These are phyloP conservation scores for Diaperis boleti DNA, from an alignment of 2,888 invertebrate species.

Conservation along the genomic window DNA sequence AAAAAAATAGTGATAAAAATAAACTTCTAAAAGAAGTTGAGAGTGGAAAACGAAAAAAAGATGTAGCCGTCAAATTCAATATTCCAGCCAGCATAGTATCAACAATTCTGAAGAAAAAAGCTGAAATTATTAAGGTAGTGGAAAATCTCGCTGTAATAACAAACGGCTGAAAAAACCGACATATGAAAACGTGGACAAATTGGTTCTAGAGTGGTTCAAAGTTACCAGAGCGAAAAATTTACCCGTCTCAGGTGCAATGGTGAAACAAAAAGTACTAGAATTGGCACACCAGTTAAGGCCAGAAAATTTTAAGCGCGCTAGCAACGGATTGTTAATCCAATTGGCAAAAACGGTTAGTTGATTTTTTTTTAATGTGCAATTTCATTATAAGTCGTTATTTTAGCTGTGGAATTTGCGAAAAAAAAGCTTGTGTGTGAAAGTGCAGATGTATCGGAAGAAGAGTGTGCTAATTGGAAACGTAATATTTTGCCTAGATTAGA, in stretches of 20 bases:
- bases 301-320: slow-evolving; percentile 48
- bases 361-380: slow-evolving; percentile 33
- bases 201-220: slow-evolving; percentile 52
- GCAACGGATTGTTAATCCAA: slow-evolving; percentile 53
- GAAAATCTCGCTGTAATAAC: slow-evolving; percentile 47
- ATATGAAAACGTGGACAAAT: slow-evolving; percentile 50
- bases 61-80: too few relatives aligned
- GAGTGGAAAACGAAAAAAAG: slow-evolving; percentile 31
- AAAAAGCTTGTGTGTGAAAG: slow-evolving; percentile 47
- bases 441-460: slow-evolving; percentile 45
- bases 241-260: slow-evolving; percentile 43
- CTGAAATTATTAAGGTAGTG: slow-evolving; percentile 39
- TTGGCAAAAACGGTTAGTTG: slow-evolving; percentile 51
- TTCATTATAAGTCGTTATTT: not conserved
- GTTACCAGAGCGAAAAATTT: not conserved
- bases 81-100: slow-evolving; percentile 45
- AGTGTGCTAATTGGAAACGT: slow-evolving; percentile 51
- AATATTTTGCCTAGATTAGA: too few relatives aligned
- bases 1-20: too few relatives aligned
- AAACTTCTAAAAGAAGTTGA: slow-evolving; percentile 33
- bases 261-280: slow-evolving; percentile 44
- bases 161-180: slow-evolving; percentile 3
- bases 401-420: slow-evolving; percentile 3
- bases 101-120: slow-evolving; percentile 50
- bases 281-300: slow-evolving; percentile 14